These are phyloP conservation scores for Pollenia griseotomentosa DNA, from an alignment of 2,888 invertebrate genomes.

Conservation along the genomic window DNA sequence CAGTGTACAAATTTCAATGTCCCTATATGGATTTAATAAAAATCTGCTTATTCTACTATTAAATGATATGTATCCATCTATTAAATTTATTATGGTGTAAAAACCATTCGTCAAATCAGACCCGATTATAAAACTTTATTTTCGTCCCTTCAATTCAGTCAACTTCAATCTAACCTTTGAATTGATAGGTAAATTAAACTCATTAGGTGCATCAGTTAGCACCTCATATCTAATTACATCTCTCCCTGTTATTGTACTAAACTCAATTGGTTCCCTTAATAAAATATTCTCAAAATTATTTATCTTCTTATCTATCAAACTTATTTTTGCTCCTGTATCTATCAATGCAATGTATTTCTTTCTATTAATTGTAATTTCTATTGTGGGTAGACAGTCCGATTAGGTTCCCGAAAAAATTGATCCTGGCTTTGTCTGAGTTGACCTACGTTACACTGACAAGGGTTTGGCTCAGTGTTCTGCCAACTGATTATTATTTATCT, in stretches of 20 bases:
- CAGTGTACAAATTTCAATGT: constrained; percentile 21
- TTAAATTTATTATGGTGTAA: too few species aligned
- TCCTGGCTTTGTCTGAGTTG: constrained; percentile 35
- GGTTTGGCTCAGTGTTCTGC: constrained; percentile 29
- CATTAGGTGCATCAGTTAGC: too few species aligned
- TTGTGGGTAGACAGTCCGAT: constrained; percentile 49
- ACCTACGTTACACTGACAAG: constrained; percentile 16
- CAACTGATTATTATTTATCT: constrained; percentile 1
- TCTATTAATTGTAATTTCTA: constrained; percentile 38
- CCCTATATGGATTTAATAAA: constrained; percentile 41
- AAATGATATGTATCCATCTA: too few species aligned
- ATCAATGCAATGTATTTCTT: constrained; percentile 38
- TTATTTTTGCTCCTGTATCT: constrained; percentile 46
- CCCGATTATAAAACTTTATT: too few species aligned
- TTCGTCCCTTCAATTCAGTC: too few species aligned
- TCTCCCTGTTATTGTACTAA: neutral
- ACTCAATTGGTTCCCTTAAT: constrained; percentile 5
- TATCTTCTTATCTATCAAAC: constrained; percentile 28
- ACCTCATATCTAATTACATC: too few species aligned
- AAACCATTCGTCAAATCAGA: too few species aligned
- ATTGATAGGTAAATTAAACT: too few species aligned
- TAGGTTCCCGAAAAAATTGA: constrained; percentile 44
- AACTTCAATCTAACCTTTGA: too few species aligned
- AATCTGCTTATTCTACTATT: constrained; percentile 9
- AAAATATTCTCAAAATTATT: constrained; percentile 43